These are phyloP conservation scores for Tympanuchus pallidicinctus DNA, from an alignment of 2,113 vertebrate genomes.

Conservation along the genomic window DNA sequence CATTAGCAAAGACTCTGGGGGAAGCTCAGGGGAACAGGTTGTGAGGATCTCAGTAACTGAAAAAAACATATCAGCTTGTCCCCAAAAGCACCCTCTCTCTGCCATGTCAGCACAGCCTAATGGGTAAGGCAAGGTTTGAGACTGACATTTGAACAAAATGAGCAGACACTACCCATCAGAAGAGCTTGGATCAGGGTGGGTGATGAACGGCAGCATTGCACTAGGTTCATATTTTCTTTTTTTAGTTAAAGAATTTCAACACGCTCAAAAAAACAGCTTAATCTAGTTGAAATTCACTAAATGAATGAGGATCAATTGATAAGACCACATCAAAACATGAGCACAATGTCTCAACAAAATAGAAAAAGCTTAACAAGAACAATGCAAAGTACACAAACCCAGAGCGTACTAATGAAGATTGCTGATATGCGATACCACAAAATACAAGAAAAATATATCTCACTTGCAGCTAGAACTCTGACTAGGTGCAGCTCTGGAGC, in stretches of 20 bases:
- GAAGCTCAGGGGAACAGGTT: background rate
- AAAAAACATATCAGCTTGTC: background rate
- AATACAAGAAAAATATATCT: background rate
- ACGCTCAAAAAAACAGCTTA: background rate
- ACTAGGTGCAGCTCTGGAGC: background rate
- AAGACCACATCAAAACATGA: background rate
- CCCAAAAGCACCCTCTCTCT: background rate
- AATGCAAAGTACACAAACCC: background rate
- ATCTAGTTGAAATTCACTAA: background rate
- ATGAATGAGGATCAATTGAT: background rate
- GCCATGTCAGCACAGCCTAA: background rate
- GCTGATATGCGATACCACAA: background rate
- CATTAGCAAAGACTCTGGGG: background rate
- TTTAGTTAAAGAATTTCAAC: background rate
- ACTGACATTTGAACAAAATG: background rate
- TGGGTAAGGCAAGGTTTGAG: background rate
- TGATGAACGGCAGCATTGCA: background rate
- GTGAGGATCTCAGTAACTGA: background rate
- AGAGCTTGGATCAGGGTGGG: background rate
- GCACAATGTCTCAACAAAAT: background rate
- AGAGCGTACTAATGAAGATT: background rate
- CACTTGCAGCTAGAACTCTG: background rate
- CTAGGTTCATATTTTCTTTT: fast-evolving
- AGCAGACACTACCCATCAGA: background rate
- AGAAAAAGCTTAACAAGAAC: background rate